Percentiles rank a stretch among this genome's conserved stretches.
These are phyloP conservation scores for Tarsius wallacei DNA, from an alignment of 2,797 vertebrate species.

Conservation along the genomic window DNA sequence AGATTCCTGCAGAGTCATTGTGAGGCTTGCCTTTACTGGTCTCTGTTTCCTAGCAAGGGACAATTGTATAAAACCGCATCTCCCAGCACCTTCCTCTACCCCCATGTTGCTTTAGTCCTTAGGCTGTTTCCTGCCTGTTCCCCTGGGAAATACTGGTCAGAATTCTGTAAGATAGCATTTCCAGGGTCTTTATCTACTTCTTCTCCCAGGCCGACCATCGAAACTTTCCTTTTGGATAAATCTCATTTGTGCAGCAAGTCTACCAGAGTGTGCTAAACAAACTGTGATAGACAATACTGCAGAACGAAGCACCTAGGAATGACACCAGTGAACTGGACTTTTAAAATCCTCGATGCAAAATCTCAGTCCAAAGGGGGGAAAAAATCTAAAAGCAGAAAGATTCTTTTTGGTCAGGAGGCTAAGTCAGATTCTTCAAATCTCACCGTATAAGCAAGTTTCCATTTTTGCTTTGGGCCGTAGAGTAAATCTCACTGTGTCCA, in stretches of 20 bases:
- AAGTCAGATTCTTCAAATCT: neutral
- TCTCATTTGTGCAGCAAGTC: neutral
- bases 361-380: neutral
- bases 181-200: neutral
- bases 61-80: neutral
- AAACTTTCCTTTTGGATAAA: neutral
- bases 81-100: fast-evolving
- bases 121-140: neutral
- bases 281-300: neutral
- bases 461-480: constrained; percentile 29
- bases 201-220: neutral
- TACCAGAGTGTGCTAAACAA: neutral
- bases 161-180: constrained; percentile 12
- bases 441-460: neutral
- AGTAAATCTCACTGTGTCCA: neutral
- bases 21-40: neutral
- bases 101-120: neutral
- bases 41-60: neutral
- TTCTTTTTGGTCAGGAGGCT: neutral
- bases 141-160: neutral
- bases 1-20: neutral
- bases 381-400: neutral
- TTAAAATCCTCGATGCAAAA: neutral
- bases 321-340: neutral
- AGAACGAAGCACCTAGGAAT: neutral